Evolutionary conservation across 30 jellyfish, hydroid and myxozoan genomes (phyloP).

Genomic region (Morbakka virulenta): DNA sequence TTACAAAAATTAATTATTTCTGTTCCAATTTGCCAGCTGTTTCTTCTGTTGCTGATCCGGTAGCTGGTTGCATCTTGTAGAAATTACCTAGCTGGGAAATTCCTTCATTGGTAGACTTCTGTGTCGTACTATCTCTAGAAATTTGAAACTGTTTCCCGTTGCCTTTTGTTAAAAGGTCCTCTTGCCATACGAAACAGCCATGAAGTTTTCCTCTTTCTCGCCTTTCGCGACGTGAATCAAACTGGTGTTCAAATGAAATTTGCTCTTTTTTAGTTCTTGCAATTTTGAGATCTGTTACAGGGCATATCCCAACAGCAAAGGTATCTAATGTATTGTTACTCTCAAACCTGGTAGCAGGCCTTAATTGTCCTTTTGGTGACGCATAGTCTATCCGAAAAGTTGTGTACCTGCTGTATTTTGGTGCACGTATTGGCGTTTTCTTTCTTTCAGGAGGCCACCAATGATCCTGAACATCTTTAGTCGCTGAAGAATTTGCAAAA

Average conservation of each 20-base stretch:
- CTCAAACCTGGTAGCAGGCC: conserved; percentile 48
- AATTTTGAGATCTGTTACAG: conserved; percentile 29
- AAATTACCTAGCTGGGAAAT: too few relatives aligned
- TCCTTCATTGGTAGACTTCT: too few relatives aligned
- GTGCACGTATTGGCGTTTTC: conserved; percentile 16
- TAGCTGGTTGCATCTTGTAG: too few relatives aligned
- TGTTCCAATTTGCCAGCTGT: too few relatives aligned
- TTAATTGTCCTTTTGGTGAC: conserved; percentile 7
- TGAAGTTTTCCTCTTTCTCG: conserved; percentile 67
- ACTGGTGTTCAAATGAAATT: conserved; percentile 62
- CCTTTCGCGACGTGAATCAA: conserved; percentile 58
- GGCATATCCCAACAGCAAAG: conserved; percentile 56
- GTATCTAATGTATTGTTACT: conserved; percentile 22
- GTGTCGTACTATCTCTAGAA: too few relatives aligned
- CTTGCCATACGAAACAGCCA: conserved; percentile 85
- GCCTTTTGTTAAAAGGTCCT: too few relatives aligned
- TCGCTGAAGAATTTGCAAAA: conserved; percentile 45
- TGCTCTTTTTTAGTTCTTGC: conserved; percentile 24
- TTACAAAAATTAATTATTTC: too few relatives aligned
- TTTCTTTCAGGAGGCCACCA: conserved; percentile 82
- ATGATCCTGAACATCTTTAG: conserved; percentile 19
- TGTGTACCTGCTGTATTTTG: conserved; percentile 31
- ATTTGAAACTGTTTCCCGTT: too few relatives aligned
- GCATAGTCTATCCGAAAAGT: conserved; percentile 47
- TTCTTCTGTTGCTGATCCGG: too few relatives aligned